Evolutionary conservation across 2,888 invertebrate genomes (phyloP).

Genomic region (Spatulosminthurus flaviceps): DNA sequence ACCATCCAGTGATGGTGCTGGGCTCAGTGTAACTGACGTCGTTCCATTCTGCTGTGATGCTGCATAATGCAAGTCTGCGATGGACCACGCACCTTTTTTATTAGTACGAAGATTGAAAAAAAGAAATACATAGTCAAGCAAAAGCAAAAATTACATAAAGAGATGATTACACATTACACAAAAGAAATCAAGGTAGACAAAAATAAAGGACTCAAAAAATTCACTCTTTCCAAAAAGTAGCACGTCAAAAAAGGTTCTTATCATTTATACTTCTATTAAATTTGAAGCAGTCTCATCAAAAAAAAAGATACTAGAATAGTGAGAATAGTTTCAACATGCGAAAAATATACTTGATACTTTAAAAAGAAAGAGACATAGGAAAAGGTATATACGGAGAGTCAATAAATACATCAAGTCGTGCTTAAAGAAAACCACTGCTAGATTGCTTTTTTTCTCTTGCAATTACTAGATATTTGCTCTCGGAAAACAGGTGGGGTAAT

Average conservation of each 20-base stretch:
- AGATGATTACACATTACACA: no score
- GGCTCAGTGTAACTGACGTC: constrained; percentile 84
- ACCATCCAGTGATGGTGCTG: constrained; percentile 88
- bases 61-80: constrained; percentile 63
- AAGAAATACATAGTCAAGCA: background rate
- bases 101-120: constrained; percentile 18
- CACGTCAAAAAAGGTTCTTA: no score
- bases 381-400: no score
- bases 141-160: background rate
- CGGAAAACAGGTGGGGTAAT: background rate
- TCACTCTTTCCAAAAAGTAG: no score
- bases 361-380: no score
- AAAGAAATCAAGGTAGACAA: no score
- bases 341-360: background rate
- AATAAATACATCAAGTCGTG: no score
- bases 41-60: constrained; percentile 62
- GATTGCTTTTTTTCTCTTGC: background rate
- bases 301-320: no score
- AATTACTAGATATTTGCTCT: background rate
- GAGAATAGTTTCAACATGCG: no score
- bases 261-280: no score
- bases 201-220: background rate
- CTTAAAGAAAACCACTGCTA: no score
- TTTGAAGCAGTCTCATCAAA: no score
- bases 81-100: constrained; percentile 62